Evolutionary conservation across 2,797 vertebrate genomes (phyloP).

Genomic region (Helarctos malayanus): DNA sequence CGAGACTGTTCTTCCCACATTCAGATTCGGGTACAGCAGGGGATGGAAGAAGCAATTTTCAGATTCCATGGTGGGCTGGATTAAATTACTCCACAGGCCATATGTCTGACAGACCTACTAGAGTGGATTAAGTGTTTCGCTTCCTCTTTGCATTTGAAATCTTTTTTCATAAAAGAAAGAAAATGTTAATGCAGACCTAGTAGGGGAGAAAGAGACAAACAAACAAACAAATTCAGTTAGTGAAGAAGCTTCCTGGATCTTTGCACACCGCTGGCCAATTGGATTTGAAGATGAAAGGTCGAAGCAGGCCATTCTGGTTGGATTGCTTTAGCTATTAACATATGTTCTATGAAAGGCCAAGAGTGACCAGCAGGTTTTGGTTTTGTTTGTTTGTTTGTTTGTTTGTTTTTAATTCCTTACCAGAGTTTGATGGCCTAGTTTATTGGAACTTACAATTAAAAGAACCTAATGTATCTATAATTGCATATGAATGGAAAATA

Average conservation of each 20-base stretch:
- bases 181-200: constrained; percentile 51
- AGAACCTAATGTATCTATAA: background rate
- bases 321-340: constrained; percentile 43
- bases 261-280: background rate
- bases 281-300: constrained; percentile 46
- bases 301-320: background rate
- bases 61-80: constrained; percentile 66
- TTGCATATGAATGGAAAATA: constrained; percentile 45
- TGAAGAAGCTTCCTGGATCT: background rate
- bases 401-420: constrained; percentile 32
- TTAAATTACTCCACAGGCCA: constrained; percentile 60
- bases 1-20: constrained; percentile 74
- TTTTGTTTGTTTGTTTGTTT: background rate
- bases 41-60: constrained; percentile 82
- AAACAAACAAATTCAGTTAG: constrained; percentile 71
- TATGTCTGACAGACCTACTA: constrained; percentile 62
- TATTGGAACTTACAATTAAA: constrained; percentile 43
- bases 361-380: background rate
- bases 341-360: background rate
- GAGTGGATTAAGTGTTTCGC: constrained; percentile 64
- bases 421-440: background rate
- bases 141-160: constrained; percentile 66
- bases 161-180: constrained; percentile 73
- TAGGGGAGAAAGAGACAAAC: constrained; percentile 61
- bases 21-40: constrained; percentile 79